phyloP scores from a whole-genome alignment of 2,888 invertebrate species.

The Spilarctia lutea region DNA sequence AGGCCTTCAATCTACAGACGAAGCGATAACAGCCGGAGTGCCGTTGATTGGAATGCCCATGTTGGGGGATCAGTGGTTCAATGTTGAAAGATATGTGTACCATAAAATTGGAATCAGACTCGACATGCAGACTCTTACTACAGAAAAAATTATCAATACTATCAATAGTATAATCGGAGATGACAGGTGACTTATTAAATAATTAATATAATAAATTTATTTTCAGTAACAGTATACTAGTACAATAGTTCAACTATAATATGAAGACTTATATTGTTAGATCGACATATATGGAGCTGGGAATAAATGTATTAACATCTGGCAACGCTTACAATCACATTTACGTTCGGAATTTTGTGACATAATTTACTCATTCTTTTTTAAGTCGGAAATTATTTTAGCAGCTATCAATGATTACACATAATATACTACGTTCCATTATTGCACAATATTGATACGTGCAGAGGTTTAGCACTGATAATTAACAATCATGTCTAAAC shows the following conservation, averaged over 20 bases:
- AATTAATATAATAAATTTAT: neutral
- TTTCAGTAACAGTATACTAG: neutral
- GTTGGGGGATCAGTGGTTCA: constrained; percentile 71
- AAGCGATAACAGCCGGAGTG: constrained; percentile 70
- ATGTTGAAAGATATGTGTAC: constrained; percentile 60
- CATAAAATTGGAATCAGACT: constrained; percentile 64
- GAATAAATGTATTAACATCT: too few relatives aligned
- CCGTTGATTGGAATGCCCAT: constrained; percentile 75
- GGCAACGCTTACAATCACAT: too few relatives aligned
- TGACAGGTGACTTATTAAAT: constrained; percentile 32
- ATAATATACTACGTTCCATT: too few relatives aligned
- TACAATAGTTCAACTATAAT: neutral
- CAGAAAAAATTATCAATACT: constrained; percentile 48
- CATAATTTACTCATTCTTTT: too few relatives aligned
- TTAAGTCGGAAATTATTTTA: too few relatives aligned
- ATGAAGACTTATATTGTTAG: too few relatives aligned
- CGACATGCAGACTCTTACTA: constrained; percentile 59
- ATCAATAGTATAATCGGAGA: constrained; percentile 47
- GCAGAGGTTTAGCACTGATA: too few relatives aligned
- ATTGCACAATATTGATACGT: too few relatives aligned
- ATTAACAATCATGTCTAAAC: too few relatives aligned
- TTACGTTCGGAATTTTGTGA: too few relatives aligned
- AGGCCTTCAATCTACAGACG: constrained; percentile 76
- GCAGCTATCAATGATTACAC: too few relatives aligned
- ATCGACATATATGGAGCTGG: too few relatives aligned